Evolutionary conservation across 64 coral and sea anemone genomes (phyloP).

Genomic region (Hydrozoanthus tunicans): DNA sequence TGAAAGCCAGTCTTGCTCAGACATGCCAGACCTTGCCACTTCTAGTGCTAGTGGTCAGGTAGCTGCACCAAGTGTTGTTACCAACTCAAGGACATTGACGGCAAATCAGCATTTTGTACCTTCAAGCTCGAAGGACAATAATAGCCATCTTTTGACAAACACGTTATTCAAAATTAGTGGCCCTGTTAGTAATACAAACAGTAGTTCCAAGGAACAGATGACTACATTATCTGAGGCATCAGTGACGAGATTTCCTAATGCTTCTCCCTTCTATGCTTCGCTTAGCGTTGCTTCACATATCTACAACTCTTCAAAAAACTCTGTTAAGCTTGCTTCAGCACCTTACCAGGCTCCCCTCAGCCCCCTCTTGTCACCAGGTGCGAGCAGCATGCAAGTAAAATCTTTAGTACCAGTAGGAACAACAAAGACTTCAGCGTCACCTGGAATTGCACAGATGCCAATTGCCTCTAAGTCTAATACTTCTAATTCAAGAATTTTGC

Average conservation of each 20-base stretch:
- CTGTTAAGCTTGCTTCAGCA: neutral
- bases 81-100: neutral
- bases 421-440: neutral
- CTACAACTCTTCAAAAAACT: neutral
- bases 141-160: neutral
- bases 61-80: neutral
- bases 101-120: neutral
- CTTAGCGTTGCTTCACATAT: constrained; percentile 17
- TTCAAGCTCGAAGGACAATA: constrained; percentile 14
- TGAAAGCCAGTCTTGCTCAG: neutral
- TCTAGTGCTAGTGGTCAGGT: neutral
- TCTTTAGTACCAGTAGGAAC: neutral
- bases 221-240: neutral
- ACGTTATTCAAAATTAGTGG: neutral
- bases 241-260: constrained; percentile 2
- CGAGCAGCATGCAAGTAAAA: constrained; percentile 1
- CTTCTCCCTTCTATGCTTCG: constrained; percentile 5
- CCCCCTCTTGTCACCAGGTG: constrained; percentile 27
- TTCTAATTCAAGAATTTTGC: constrained; percentile 15
- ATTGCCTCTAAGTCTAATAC: constrained; percentile 16
- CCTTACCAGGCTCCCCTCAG: constrained; percentile 8
- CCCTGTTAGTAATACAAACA: neutral
- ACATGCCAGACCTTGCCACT: neutral
- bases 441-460: constrained; percentile 8
- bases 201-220: constrained; percentile 9